Evolutionary conservation across 2,113 vertebrate species (phyloP).

Genomic region (Nannobrachium achirus): DNA sequence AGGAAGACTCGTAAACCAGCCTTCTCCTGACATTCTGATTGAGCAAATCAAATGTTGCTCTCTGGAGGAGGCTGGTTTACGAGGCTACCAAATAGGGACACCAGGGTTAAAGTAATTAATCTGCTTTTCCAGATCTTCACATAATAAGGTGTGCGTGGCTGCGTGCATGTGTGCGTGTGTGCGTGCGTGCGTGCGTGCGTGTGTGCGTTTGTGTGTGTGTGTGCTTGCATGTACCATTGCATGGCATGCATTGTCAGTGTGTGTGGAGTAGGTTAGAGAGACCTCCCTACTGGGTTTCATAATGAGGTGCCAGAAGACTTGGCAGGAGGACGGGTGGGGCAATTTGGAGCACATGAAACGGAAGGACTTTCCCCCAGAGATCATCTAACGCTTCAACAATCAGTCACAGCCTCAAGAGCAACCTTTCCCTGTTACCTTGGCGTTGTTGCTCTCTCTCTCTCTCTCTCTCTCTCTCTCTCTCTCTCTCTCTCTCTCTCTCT

Average conservation of each 20-base stretch:
- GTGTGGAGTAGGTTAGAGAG: background rate
- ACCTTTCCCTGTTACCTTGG: background rate
- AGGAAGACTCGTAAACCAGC: no score
- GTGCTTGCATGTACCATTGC: background rate
- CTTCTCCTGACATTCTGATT: no score
- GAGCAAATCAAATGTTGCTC: no score
- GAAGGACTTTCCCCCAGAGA: slow-evolving; percentile 51
- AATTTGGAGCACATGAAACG: slow-evolving; percentile 36
- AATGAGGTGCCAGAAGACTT: no score
- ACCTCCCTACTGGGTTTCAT: no score
- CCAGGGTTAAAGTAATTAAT: no score
- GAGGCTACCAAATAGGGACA: no score
- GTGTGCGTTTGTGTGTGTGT: slow-evolving; percentile 15
- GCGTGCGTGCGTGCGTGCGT: slow-evolving; percentile 13
- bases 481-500: slow-evolving; percentile 22
- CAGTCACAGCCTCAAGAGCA: slow-evolving; percentile 23
- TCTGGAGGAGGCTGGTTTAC: no score
- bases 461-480: slow-evolving; percentile 34
- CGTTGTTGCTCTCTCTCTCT: slow-evolving; percentile 12
- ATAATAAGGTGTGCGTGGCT: no score
- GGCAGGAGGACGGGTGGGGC: background rate
- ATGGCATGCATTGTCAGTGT: background rate
- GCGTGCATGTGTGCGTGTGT: background rate
- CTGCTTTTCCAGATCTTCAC: no score
- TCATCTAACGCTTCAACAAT: slow-evolving; percentile 27